phyloP scores from a whole-genome alignment of 2,888 invertebrate species.

The Catonia carolina region DNA sequence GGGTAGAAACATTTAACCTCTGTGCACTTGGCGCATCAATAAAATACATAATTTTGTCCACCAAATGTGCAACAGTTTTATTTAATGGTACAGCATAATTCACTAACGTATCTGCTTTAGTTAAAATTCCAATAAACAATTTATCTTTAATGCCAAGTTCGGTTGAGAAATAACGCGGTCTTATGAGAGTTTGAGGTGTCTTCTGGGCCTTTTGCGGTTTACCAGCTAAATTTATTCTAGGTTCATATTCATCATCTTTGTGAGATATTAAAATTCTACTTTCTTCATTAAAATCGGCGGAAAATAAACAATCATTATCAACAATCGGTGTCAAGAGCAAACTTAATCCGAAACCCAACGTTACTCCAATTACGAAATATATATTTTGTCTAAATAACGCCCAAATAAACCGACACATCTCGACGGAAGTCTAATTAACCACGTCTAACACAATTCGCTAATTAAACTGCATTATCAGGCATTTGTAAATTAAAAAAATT shows the following conservation, averaged over 20 bases:
- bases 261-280: constrained; percentile 19
- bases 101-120: constrained; percentile 63
- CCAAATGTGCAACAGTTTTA: constrained; percentile 74
- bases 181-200: constrained; percentile 56
- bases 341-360: constrained; percentile 34
- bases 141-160: constrained; percentile 90
- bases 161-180: constrained; percentile 90
- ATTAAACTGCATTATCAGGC: no score
- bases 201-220: constrained; percentile 46
- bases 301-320: constrained; percentile 28
- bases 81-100: constrained; percentile 77
- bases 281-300: constrained; percentile 22
- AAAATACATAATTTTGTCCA: constrained; percentile 77
- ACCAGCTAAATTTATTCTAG: constrained; percentile 44
- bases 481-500: no score
- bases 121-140: constrained; percentile 79
- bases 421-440: no score
- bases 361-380: constrained; percentile 31
- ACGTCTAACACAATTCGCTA: no score
- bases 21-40: constrained; percentile 49
- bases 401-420: constrained; percentile 18
- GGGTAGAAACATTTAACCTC: constrained; percentile 38
- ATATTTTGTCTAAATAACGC: constrained; percentile 31
- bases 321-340: constrained; percentile 30
- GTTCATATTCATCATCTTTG: constrained; percentile 43